phyloP scores from a whole-genome alignment of 2,113 vertebrate genomes.

The Neolamprologus kungweensis region DNA sequence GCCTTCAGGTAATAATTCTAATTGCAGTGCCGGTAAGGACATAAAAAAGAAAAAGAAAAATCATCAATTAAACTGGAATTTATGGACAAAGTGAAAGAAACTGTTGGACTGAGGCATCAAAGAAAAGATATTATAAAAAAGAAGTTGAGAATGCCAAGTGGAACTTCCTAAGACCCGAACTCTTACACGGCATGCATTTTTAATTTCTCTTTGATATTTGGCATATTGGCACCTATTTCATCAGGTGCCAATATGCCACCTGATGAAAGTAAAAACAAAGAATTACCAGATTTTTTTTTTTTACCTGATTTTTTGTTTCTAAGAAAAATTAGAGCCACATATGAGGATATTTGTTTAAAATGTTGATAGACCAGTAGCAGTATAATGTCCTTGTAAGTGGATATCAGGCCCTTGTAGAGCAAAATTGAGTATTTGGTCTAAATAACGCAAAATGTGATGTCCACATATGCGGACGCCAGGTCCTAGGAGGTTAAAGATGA shows the following conservation, averaged over 20 bases:
- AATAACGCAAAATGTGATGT: not conserved
- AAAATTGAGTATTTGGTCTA: not conserved
- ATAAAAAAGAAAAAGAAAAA: not conserved
- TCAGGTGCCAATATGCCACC: no score
- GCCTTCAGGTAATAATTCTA: not conserved
- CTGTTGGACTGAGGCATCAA: slow-evolving; percentile 13
- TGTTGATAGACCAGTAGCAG: not conserved
- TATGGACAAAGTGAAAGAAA: slow-evolving; percentile 46
- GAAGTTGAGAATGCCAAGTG: not conserved
- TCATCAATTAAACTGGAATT: not conserved
- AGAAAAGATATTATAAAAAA: slow-evolving; percentile 60
- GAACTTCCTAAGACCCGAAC: not conserved
- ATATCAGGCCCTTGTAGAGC: fast-evolving
- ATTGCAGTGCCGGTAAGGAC: fast-evolving
- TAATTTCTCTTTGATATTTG: not conserved
- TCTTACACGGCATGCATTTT: fast-evolving
- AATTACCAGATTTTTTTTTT: not conserved
- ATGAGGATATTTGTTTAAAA: fast-evolving
- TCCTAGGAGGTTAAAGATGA: not conserved
- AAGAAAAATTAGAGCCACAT: not conserved
- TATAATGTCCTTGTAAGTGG: not conserved
- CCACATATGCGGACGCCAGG: fast-evolving
- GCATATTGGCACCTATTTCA: not conserved
- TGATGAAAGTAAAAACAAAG: not conserved
- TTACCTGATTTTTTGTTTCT: fast-evolving